These are phyloP conservation scores for Melanotaenia pygmaea DNA, from an alignment of 2,797 vertebrate species.

Conservation along the genomic window DNA sequence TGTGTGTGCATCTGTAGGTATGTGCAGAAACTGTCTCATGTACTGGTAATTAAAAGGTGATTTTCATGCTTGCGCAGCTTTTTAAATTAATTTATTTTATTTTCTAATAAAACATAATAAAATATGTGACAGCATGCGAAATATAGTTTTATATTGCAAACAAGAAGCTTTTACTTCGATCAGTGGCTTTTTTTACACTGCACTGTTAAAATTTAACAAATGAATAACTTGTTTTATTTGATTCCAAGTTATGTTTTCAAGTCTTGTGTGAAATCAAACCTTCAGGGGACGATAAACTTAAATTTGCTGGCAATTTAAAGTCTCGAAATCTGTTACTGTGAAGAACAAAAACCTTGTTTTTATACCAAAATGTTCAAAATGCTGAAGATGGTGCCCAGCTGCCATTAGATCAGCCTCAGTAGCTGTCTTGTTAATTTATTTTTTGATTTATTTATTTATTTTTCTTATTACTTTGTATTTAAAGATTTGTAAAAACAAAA, in stretches of 20 bases:
- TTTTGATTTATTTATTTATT: not conserved
- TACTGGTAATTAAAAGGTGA: slow-evolving; percentile 6
- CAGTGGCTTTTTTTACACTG: too few species aligned
- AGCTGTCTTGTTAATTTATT: too few species aligned
- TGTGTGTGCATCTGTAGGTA: not conserved
- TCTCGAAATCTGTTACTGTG: not conserved
- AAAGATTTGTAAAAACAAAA: not conserved
- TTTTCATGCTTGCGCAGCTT: not conserved
- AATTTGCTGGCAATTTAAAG: not conserved
- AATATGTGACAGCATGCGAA: too few species aligned
- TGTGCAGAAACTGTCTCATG: not conserved
- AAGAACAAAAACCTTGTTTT: not conserved
- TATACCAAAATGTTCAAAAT: not conserved
- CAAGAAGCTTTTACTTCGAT: too few species aligned
- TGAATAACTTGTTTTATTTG: not conserved
- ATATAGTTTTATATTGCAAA: not conserved
- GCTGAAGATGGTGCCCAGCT: not conserved
- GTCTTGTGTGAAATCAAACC: slow-evolving; percentile 1
- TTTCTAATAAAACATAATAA: too few species aligned
- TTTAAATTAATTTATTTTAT: too few species aligned
- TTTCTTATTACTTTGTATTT: not conserved
- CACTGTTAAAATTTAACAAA: not conserved
- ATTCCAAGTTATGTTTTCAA: not conserved
- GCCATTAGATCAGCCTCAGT: too few species aligned
- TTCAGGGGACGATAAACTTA: not conserved